Base-by-base conservation (phyloP, 2,888 invertebrate species). In the Drosophila sordidula region DNA sequence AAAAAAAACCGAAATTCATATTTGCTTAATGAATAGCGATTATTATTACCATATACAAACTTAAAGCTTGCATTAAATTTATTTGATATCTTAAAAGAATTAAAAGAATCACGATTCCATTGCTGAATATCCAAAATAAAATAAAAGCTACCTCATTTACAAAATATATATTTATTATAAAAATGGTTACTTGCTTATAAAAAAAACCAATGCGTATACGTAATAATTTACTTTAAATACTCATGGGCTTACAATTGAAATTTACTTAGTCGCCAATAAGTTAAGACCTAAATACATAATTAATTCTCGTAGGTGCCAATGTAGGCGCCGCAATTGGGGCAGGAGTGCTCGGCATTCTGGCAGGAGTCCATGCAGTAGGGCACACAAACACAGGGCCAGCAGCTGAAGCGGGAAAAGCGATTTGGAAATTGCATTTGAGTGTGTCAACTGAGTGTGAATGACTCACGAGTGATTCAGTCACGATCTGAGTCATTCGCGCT, bases 351-450 rank as follows among this genome's bases (percentile, higher is more conserved):
- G 14, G 90, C 82, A 62, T 75, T 89, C 68, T 89, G 83, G 58
- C 90, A 91, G 47, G 74, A 87, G 50, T 91, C 80, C 54, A 90
- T 51, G 47, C 78, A 83, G 42, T 89, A 89, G 2, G 89, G 89
- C 12, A 90, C 63, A 46, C 79, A 87, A 5, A 83, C 66, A 42
- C 90, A 90, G 4, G 79, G 84, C 75, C 91, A 90, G 51, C 89
- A 89, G 54, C 85, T 85, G 32, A 22, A 25, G 1, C 4, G 12
- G 0, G 4, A 16, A 56, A 12, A 22, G 4, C 2, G 22, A 34
- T 26, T 57, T 41, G 22, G n/a, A 45, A 32, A 16, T 38, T 8
- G 2, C 14, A 45, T 38, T 6, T 0, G 6, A 45, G 12, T 51
- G 50, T 0, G 16, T 18, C 42, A 47, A 50, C n/a, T 32, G 64